Evolutionary conservation across 2,888 invertebrate genomes (phyloP).

Genomic region (Chouioia cunea): DNA sequence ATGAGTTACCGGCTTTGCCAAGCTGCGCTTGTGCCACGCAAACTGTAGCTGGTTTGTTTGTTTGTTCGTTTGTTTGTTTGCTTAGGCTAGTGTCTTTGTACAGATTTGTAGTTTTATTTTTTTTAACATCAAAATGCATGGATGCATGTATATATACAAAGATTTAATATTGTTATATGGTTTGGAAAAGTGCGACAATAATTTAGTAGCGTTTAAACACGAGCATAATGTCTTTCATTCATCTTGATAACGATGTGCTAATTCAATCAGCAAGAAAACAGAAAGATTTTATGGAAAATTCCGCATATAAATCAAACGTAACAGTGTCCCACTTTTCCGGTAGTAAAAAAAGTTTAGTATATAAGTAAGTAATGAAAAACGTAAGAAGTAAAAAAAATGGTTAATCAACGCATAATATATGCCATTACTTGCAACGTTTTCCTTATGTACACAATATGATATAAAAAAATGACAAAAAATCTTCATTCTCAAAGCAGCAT

Average conservation of each 20-base stretch:
- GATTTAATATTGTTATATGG: constrained; percentile 5
- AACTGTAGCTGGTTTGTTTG: neutral
- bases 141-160: constrained; percentile 40
- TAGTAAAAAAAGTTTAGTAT: constrained; percentile 9
- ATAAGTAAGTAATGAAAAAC: constrained; percentile 28
- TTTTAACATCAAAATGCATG: constrained; percentile 33
- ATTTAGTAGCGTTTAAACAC: too few species aligned
- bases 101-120: constrained; percentile 7
- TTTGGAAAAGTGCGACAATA: too few species aligned
- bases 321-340: too few species aligned
- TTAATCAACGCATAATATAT: constrained; percentile 10
- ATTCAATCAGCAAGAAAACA: too few species aligned
- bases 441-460: constrained; percentile 8
- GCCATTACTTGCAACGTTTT: constrained; percentile 17
- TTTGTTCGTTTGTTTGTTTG: neutral
- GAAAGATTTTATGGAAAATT: too few species aligned
- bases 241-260: too few species aligned
- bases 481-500: constrained; percentile 36
- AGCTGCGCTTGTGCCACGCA: constrained; percentile 11
- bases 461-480: constrained; percentile 14
- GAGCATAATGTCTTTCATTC: too few species aligned
- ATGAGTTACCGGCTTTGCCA: neutral
- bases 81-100: constrained; percentile 17
- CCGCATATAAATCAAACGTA: too few species aligned
- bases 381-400: constrained; percentile 3